These are phyloP conservation scores for Phainopepla nitens DNA, from an alignment of 2,113 vertebrate genomes.

Conservation along the genomic window DNA sequence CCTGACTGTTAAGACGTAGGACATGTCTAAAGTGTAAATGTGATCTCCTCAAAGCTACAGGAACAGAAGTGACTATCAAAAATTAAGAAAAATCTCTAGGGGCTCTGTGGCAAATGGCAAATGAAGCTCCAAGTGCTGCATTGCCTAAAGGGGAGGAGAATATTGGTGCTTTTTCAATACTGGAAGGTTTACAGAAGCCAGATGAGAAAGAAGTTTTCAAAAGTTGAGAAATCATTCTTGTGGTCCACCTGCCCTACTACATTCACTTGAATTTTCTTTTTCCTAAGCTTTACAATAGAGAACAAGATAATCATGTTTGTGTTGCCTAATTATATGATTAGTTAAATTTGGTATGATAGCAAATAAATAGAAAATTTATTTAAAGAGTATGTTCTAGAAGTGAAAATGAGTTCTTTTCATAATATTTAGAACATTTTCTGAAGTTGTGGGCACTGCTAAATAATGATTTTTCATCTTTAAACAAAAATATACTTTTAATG, in stretches of 20 bases:
- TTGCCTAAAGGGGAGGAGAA: neutral
- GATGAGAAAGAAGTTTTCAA: neutral
- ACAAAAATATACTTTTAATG: neutral
- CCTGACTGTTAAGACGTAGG: conserved; percentile 75
- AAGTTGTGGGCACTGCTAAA: neutral
- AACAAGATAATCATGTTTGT: neutral
- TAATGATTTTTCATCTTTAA: neutral
- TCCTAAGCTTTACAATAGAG: neutral
- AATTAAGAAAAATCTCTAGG: neutral
- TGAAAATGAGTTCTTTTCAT: neutral
- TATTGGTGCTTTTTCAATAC: neutral
- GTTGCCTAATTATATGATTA: neutral
- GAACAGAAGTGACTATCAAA: conserved; percentile 55
- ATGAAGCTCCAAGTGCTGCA: neutral
- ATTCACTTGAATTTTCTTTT: neutral
- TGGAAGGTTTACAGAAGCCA: neutral
- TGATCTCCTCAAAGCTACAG: conserved; percentile 77
- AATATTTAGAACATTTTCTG: neutral
- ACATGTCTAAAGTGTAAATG: conserved; percentile 81
- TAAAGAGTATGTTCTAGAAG: neutral
- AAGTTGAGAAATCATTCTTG: neutral
- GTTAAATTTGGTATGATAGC: neutral
- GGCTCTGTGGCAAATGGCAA: neutral
- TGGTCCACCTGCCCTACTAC: neutral
- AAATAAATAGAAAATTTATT: neutral